phyloP scores from a whole-genome alignment of 2,797 vertebrate species.

The Orientallactaga sibirica region DNA sequence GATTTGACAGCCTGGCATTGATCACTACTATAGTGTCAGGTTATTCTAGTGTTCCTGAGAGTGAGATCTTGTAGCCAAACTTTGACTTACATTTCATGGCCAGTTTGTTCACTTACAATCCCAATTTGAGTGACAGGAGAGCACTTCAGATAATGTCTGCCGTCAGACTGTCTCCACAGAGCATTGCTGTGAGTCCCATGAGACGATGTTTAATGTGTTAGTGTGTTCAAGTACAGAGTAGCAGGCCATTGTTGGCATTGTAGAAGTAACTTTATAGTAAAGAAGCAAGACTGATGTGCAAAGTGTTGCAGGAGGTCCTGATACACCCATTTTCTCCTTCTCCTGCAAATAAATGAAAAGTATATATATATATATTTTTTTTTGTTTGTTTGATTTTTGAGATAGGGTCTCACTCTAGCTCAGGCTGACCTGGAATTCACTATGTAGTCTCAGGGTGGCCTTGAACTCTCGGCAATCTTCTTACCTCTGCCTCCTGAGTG shows the following conservation, averaged over 20 bases:
- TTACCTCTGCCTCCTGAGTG: too few relatives aligned
- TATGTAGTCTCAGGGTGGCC: too few relatives aligned
- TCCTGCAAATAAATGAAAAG: too few relatives aligned
- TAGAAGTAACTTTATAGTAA: neutral
- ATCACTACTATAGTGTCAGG: neutral
- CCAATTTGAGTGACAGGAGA: neutral
- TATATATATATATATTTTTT: too few relatives aligned
- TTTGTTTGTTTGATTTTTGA: too few relatives aligned
- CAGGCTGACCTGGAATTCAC: too few relatives aligned
- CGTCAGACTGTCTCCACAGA: neutral
- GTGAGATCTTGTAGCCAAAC: neutral
- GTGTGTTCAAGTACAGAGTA: neutral
- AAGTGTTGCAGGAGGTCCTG: neutral
- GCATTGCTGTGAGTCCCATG: neutral
- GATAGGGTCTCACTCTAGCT: too few relatives aligned
- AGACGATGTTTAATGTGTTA: neutral
- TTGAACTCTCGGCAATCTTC: too few relatives aligned
- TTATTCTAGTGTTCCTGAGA: conserved; percentile 1
- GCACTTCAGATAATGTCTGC: neutral
- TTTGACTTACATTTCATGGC: conserved; percentile 26
- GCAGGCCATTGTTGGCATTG: neutral
- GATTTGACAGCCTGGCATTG: conserved; percentile 5
- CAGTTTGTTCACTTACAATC: neutral
- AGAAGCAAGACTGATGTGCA: neutral
- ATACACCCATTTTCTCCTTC: too few relatives aligned